Conservation (phyloP, 2,888 invertebrate genomes). For the Tetragonisca angustula region DNA sequence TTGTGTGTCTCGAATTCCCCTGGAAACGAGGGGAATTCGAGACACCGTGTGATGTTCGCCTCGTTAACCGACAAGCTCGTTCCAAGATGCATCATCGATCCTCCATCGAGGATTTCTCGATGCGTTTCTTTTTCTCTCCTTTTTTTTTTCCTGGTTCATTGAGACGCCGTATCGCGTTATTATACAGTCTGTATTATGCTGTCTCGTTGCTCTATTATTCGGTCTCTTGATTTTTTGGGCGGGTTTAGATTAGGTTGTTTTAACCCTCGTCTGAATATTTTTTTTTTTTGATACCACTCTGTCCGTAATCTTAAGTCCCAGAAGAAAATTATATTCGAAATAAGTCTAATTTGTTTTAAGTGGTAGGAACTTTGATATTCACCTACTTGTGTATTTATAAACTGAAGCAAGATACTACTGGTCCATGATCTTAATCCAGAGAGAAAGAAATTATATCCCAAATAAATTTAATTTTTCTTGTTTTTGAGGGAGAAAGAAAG, state of each 20-base stretch:
- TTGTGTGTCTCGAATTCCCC: not conserved
- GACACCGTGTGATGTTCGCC: not conserved
- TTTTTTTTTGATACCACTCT: not conserved
- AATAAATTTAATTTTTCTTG: no score
- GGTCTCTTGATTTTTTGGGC: not conserved
- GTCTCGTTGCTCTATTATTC: conserved; percentile 1
- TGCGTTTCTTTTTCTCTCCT: not conserved
- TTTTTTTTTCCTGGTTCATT: not conserved
- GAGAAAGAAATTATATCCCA: no score
- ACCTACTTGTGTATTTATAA: no score
- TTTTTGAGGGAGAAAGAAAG: no score
- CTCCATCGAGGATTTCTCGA: not conserved
- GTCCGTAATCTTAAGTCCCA: no score
- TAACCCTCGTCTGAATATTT: not conserved
- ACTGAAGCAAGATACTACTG: no score
- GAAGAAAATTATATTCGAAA: no score
- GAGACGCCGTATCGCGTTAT: not conserved
- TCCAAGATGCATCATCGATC: not conserved
- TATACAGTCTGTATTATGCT: no score
- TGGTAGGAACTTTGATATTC: no score
- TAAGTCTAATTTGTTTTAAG: no score
- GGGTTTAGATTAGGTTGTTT: not conserved
- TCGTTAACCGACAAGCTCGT: conserved; percentile 8
- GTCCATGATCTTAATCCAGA: no score
- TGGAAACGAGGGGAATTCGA: not conserved